phyloP scores from a whole-genome alignment of 2,797 vertebrate genomes.

The Okamejei kenojei region DNA sequence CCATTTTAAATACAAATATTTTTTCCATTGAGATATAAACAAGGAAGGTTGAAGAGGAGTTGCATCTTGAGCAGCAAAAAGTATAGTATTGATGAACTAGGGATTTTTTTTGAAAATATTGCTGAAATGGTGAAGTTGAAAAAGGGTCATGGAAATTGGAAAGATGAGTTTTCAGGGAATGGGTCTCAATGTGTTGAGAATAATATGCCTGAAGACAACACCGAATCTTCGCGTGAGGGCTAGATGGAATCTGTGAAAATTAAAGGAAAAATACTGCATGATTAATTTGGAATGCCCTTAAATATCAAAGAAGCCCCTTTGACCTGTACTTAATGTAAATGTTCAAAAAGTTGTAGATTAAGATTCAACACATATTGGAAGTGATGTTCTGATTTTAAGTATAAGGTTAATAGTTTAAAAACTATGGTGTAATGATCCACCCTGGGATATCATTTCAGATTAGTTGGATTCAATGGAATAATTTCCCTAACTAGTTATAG shows the following conservation, averaged over 20 bases:
- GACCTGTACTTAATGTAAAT: neutral
- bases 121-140: neutral
- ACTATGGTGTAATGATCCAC: neutral
- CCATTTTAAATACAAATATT: neutral
- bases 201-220: neutral
- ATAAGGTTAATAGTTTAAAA: neutral
- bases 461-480: neutral
- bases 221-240: neutral
- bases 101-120: neutral
- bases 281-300: neutral
- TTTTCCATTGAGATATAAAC: neutral
- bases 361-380: neutral
- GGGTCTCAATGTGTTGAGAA: neutral
- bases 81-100: neutral
- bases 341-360: neutral
- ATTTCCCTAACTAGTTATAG: neutral
- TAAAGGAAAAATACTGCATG: neutral
- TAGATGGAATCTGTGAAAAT: neutral
- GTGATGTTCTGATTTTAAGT: neutral
- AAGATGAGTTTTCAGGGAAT: neutral
- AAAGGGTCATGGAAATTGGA: neutral
- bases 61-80: neutral
- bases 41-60: neutral
- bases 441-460: neutral
- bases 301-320: neutral